Conservation (phyloP, 2,888 invertebrate genomes). For the Teinopalpus imperialis region DNA sequence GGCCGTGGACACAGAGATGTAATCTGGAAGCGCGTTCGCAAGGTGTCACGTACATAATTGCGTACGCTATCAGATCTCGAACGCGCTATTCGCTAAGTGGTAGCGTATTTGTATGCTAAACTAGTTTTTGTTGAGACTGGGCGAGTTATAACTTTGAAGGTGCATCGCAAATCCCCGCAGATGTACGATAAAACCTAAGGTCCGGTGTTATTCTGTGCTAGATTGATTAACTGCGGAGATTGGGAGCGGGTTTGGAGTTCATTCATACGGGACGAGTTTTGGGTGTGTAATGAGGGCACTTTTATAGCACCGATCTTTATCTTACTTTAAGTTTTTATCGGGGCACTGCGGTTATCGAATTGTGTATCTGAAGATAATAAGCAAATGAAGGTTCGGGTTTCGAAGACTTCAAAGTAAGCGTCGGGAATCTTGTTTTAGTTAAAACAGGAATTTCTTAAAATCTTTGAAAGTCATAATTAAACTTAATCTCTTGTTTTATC, state of each 20-base stretch:
- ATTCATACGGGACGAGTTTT: constrained; percentile 53
- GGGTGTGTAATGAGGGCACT: constrained; percentile 38
- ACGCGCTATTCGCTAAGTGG: constrained; percentile 60
- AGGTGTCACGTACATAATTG: constrained; percentile 81
- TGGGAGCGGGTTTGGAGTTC: constrained; percentile 42
- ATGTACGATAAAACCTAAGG: constrained; percentile 52
- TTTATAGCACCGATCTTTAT: constrained; percentile 9
- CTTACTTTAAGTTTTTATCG: neutral
- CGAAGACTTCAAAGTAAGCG: neutral
- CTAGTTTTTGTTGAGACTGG: constrained; percentile 52
- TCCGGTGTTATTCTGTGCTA: constrained; percentile 49
- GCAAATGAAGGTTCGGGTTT: neutral
- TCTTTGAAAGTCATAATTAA: constrained; percentile 5
- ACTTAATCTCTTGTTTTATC: neutral
- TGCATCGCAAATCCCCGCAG: constrained; percentile 51
- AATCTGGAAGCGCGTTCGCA: constrained; percentile 40
- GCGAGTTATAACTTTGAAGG: constrained; percentile 32
- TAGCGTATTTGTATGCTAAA: constrained; percentile 66
- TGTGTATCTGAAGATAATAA: constrained; percentile 7
- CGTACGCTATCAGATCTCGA: constrained; percentile 56
- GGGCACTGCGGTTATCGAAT: neutral
- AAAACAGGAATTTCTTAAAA: neutral
- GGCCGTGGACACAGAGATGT: constrained; percentile 43
- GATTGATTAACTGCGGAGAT: constrained; percentile 62
- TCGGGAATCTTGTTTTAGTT: neutral